phyloP scores from a whole-genome alignment of 2,113 vertebrate genomes.

The Eretmochelys imbricata region DNA sequence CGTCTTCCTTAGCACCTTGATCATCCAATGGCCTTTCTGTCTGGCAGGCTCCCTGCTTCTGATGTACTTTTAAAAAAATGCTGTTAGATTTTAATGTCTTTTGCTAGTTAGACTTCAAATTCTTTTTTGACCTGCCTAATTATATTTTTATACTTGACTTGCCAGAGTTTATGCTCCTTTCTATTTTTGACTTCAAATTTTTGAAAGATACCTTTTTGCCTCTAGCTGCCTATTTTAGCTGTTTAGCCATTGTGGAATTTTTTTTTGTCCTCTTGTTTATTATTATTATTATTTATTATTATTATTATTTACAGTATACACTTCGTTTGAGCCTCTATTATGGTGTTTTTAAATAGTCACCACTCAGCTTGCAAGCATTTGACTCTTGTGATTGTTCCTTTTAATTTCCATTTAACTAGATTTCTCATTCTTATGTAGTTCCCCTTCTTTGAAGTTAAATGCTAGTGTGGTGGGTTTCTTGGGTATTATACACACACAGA shows the following conservation, averaged over 20 bases:
- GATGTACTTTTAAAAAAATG: not conserved
- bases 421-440: not conserved
- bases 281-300: not conserved
- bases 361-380: not conserved
- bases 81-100: not conserved
- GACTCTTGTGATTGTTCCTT: not conserved
- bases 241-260: not conserved
- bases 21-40: not conserved
- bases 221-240: not conserved
- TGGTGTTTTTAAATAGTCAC: not conserved
- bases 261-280: not conserved
- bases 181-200: not conserved
- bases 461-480: not conserved
- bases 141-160: not conserved
- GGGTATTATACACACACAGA: not conserved
- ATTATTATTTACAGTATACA: not conserved
- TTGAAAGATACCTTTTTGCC: not conserved
- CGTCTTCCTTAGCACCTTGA: not conserved
- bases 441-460: not conserved
- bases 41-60: not conserved
- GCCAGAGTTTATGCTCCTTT: not conserved
- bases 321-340: not conserved
- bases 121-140: not conserved
- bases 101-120: not conserved
- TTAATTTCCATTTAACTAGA: not conserved